Conservation (phyloP, 2,113 vertebrate species). For the Cryptomyrus ogoouensis region DNA sequence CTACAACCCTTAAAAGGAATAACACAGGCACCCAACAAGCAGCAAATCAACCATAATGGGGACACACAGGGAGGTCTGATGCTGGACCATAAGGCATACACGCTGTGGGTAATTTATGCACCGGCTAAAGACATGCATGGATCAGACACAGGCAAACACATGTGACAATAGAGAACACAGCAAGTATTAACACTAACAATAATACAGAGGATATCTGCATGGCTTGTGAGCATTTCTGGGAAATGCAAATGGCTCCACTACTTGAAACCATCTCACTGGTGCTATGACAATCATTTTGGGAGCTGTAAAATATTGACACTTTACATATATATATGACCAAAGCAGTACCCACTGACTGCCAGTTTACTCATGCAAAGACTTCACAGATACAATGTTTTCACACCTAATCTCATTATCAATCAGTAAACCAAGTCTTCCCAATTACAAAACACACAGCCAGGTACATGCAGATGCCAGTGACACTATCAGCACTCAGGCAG, state of each 20-base stretch:
- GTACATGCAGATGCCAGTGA: background rate
- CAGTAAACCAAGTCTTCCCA: background rate
- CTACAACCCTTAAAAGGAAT: background rate
- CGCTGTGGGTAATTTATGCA: background rate
- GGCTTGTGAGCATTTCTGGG: no score
- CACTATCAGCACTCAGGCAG: background rate
- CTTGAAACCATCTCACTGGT: no score
- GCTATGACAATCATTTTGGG: no score
- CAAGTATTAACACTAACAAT: background rate
- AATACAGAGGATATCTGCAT: background rate
- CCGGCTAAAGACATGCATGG: background rate
- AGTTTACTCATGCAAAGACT: background rate
- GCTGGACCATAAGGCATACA: background rate
- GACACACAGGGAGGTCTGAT: background rate
- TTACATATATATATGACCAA: background rate
- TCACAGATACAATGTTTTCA: background rate
- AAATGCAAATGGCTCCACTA: background rate
- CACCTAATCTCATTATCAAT: background rate
- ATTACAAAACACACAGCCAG: background rate
- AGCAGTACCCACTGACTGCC: background rate
- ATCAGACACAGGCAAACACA: no score
- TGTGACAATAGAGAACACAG: background rate
- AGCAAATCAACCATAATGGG: background rate
- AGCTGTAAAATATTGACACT: background rate
- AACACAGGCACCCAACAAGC: background rate